These are phyloP conservation scores for Apolygus lucorum DNA, from an alignment of 1,140 invertebrate species.

Conservation along the genomic window DNA sequence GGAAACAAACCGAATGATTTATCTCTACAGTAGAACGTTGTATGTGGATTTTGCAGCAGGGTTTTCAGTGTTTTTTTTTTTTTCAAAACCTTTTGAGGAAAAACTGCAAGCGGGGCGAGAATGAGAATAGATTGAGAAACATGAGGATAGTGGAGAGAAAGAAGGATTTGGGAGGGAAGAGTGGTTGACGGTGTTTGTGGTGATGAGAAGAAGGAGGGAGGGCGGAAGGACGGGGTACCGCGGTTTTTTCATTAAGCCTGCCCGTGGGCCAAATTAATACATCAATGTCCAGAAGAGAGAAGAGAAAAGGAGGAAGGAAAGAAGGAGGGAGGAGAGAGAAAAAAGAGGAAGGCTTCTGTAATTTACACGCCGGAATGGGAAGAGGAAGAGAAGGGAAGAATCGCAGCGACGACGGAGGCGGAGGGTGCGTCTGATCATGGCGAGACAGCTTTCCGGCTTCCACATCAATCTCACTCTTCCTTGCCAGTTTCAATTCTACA, in stretches of 20 bases:
- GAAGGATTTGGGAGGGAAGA: not conserved
- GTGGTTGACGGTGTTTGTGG: not conserved
- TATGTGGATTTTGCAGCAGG: not conserved
- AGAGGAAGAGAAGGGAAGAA: not conserved
- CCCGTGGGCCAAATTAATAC: constrained; percentile 19
- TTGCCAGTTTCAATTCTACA: not conserved
- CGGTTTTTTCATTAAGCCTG: constrained; percentile 18
- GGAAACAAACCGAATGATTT: not conserved
- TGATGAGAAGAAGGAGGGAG: constrained; percentile 3
- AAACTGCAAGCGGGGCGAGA: not conserved
- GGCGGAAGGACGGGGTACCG: not conserved
- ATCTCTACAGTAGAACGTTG: not conserved
- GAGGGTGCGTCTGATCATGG: not conserved
- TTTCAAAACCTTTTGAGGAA: not conserved
- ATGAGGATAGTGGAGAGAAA: not conserved
- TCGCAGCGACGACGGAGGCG: not conserved
- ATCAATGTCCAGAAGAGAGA: constrained; percentile 9
- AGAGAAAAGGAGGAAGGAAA: constrained; percentile 5
- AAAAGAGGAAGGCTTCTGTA: constrained; percentile 8
- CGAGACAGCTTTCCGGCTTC: constrained; percentile 3
- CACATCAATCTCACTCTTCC: constrained; percentile 15
- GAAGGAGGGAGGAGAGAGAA: not conserved
- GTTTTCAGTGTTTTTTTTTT: not conserved
- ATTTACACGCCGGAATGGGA: not conserved
- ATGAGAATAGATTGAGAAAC: not conserved